Base-by-base conservation (phyloP, 2,113 vertebrate species). In the Bos javanicus region DNA sequence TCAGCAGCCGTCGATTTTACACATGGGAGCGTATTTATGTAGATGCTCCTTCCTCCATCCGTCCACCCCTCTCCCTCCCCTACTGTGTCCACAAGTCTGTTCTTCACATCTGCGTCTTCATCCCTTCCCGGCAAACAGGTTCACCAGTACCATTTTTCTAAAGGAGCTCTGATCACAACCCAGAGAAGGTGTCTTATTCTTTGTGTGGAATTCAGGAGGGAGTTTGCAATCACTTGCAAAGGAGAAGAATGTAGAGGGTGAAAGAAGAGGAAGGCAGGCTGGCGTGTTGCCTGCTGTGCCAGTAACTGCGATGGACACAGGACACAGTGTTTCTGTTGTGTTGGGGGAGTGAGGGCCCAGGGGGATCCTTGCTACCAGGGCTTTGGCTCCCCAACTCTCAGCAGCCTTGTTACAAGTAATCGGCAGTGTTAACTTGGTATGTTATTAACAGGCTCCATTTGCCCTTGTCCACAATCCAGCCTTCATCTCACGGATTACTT, bases 361-460 rank as follows among this genome's bases (percentile, higher is more conserved):
- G 2, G 88, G 97, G 87, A 85, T 25, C 46, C 39, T 87, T 97
- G 95, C 71, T 95, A 43, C 85, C 88, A 89, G 87, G 81, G 96
- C 48, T 54, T 95, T 80, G 60, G 95, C 83, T 91, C 97, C 96
- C 90, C 86, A 48, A 39, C 46, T 89, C 92, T 71, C 82, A 93
- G 92, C 92, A 94, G 60, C 95, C 92, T 97, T 88, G 87, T 93
- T 94, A 94, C 96, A 96, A 92, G 97, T 19, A 95, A 80, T 60
- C 7, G 50, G 60, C 78, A 64, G 78, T 7, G 48, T 96, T 97
- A 98, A 97, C 88, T 88, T 74, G 62, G 95, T 97, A 16, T 97
- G 64, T 97, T 98, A 98, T 97, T 98, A 98, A 94, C 94, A 56
- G 3, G 12, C 97, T 97, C 82, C 96, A 91, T 98, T 97, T 98